Evolutionary conservation across 1,140 invertebrate genomes (phyloP), one percentile per base, ranked within the genome.

Genomic region (Solen grandis): DNA sequence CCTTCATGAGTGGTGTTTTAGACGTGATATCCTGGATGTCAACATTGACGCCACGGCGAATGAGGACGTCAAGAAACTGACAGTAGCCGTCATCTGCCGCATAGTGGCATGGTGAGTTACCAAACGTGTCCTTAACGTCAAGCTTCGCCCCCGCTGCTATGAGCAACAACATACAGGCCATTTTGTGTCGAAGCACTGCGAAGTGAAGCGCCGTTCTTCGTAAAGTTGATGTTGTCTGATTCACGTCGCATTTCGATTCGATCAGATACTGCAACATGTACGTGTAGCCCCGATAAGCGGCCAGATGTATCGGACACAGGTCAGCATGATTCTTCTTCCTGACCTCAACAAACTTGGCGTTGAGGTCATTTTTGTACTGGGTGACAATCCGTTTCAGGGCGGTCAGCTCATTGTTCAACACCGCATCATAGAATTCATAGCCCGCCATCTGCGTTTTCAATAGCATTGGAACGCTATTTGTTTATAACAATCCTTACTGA

Each of bases 1-100:
- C 91, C 77, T 92, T 92, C 91, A 92, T 92, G 38, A 92, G 85
- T 1, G 91, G 91, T 16, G 91, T 92, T 69, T 92, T 92, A 14
- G 88, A 90, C 27, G 91, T 92, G 57, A 92, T 92, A 62, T 92
- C 91, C 72, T 91, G 87, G 29, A 86, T 89, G 80, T 92, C 88
- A 31, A 91, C 88, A 54, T 92, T 89, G 3, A 89, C 88, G 19
- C 89, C 88, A 46, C 90, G 87, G 10, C 88, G 86, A 10, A 92
- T 87, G 1, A 92, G 70, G 14, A 91, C 89, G 52, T 90, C 88
- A 16, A 92, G 66, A 29, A 92, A 90, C 70, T 91, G 89, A 69
- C 86, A 89, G 76, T 91, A 88, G n/a, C 91, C 91, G 62, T 92
- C 91, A 59, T 92, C 91, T 13, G 91, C 91, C 0, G 91, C 91